phyloP scores from a whole-genome alignment of 2,797 vertebrate genomes.

The Tokudaia muenninki region DNA sequence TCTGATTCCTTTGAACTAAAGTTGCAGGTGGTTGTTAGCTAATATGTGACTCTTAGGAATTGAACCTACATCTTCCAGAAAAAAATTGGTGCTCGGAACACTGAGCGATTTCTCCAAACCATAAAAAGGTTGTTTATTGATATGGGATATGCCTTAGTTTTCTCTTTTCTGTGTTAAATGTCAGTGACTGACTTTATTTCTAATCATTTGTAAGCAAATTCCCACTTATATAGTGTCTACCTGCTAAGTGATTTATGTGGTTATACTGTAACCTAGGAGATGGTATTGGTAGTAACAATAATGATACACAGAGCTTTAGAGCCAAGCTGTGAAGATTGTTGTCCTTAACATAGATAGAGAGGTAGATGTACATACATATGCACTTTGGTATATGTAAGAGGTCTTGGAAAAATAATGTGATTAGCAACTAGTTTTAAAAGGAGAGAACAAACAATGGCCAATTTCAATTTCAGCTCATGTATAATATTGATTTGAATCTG shows the following conservation, averaged over 20 bases:
- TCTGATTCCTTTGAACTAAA: not conserved
- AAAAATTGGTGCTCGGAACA: not conserved
- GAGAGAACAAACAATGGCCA: not conserved
- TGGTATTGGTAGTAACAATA: not conserved
- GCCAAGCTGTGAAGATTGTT: not conserved
- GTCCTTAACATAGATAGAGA: not conserved
- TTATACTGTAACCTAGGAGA: not conserved
- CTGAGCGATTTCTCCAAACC: not conserved
- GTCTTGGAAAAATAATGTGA: not conserved
- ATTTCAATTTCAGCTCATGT: not conserved
- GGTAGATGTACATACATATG: not conserved
- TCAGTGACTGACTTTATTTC: not conserved
- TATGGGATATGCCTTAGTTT: not conserved
- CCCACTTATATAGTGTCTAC: not conserved
- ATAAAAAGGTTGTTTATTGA: not conserved
- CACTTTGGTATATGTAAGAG: not conserved
- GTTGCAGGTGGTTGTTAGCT: not conserved
- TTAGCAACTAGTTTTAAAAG: slow-evolving; percentile 32
- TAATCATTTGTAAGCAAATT: not conserved
- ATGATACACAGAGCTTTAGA: not conserved
- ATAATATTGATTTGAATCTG: not conserved
- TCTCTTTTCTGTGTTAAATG: not conserved
- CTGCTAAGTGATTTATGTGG: not conserved
- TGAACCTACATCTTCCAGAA: not conserved
- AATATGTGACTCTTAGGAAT: not conserved